A percentile compares a stretch with the other conserved stretches of the same genome.
Evolutionary conservation across 2,888 invertebrate genomes (phyloP).

Genomic region (Helobdella robusta): DNA sequence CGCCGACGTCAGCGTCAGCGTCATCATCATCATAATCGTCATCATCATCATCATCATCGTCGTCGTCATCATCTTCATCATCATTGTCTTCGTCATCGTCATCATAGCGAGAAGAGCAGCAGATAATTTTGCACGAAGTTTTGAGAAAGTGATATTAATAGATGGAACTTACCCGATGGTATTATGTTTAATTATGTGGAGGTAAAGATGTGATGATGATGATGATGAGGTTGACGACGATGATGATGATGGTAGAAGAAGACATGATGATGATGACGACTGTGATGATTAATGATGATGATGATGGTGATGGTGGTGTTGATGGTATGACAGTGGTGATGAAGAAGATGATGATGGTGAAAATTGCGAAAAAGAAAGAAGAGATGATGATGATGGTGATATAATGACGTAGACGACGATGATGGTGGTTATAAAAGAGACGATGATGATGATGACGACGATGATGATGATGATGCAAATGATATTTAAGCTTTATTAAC

Average conservation of each 20-base stretch:
- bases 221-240: not conserved
- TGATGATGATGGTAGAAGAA: not conserved
- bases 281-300: not conserved
- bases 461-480: conserved; percentile 25
- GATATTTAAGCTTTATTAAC: too few species aligned
- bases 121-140: too few species aligned
- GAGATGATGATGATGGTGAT: conserved; percentile 10
- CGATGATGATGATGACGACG: conserved; percentile 10
- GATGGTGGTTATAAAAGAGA: not conserved
- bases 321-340: conserved; percentile 17
- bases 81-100: too few species aligned
- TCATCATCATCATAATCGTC: too few species aligned
- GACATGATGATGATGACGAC: not conserved
- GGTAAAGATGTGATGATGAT: too few species aligned
- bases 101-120: too few species aligned
- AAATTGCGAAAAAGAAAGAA: not conserved
- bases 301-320: not conserved
- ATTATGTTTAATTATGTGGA: too few species aligned
- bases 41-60: too few species aligned
- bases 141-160: too few species aligned
- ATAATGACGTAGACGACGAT: not conserved
- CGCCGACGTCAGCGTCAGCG: too few species aligned
- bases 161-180: too few species aligned
- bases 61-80: too few species aligned
- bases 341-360: conserved; percentile 15